Conservation (phyloP, 2,888 invertebrate species). For the Silvanus unidentatus region DNA sequence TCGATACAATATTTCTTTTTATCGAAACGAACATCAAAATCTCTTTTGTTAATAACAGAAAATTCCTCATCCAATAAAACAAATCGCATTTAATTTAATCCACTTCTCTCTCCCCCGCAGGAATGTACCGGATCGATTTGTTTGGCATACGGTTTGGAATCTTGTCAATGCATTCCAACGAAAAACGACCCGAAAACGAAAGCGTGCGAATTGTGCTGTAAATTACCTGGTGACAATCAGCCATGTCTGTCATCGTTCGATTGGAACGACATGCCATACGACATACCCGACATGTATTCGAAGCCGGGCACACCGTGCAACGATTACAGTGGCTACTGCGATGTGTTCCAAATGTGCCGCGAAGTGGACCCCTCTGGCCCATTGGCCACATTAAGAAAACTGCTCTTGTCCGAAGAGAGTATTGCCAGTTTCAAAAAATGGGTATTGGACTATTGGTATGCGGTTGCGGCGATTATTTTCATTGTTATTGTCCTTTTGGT, state of each 20-base stretch:
- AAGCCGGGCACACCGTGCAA: conserved; percentile 93
- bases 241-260: conserved; percentile 84
- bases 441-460: conserved; percentile 89
- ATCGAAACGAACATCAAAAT: no score
- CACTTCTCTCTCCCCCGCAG: conserved; percentile 50
- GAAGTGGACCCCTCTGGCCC: conserved; percentile 93
- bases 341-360: conserved; percentile 71
- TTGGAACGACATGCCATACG: conserved; percentile 84
- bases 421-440: conserved; percentile 82
- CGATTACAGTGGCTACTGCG: conserved; percentile 78
- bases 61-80: no score
- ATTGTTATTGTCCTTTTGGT: conserved; percentile 76
- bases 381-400: conserved; percentile 78
- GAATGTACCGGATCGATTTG: conserved; percentile 98
- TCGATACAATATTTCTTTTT: no score
- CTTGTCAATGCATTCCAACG: conserved; percentile 85
- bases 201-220: conserved; percentile 90
- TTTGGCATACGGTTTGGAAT: conserved; percentile 90
- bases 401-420: conserved; percentile 83
- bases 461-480: conserved; percentile 69
- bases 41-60: no score
- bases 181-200: conserved; percentile 75
- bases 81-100: no score
- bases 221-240: conserved; percentile 73
- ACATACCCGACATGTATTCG: conserved; percentile 88